Conservation (phyloP, 2,797 vertebrate genomes). For the Spea hammondii region DNA sequence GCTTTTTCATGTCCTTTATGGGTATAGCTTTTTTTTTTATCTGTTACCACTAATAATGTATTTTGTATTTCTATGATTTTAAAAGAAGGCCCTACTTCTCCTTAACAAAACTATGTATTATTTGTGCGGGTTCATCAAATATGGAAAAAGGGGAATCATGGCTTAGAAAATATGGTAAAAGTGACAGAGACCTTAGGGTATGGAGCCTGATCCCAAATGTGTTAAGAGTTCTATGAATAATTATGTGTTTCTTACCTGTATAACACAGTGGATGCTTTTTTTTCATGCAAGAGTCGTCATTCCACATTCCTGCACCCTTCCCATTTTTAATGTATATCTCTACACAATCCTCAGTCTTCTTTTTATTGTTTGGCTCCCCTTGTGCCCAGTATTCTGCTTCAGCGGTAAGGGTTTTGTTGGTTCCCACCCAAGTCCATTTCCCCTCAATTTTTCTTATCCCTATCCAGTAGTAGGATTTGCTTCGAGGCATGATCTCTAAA, state of each 20-base stretch:
- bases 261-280: constrained; percentile 73
- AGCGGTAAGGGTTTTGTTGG: constrained; percentile 67
- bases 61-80: too few relatives aligned
- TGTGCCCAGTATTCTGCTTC: constrained; percentile 74
- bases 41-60: too few relatives aligned
- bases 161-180: too few relatives aligned
- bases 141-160: too few relatives aligned
- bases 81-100: too few relatives aligned
- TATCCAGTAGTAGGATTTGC: constrained; percentile 70
- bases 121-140: too few relatives aligned
- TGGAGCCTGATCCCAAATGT: too few relatives aligned
- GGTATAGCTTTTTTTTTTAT: too few relatives aligned
- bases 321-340: constrained; percentile 75
- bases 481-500: constrained; percentile 58
- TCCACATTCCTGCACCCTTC: constrained; percentile 65
- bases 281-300: constrained; percentile 69
- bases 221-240: too few relatives aligned
- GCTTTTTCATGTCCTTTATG: too few relatives aligned
- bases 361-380: constrained; percentile 69
- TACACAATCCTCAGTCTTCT: constrained; percentile 70
- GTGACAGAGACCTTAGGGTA: too few relatives aligned
- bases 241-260: constrained; percentile 60
- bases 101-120: too few relatives aligned
- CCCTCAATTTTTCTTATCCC: constrained; percentile 73
- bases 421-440: constrained; percentile 78